Evolutionary conservation across 92 coral and sea anemone genomes (phyloP), one percentile per base, ranked within the genome.

Genomic region (Phenganax subtilis): DNA sequence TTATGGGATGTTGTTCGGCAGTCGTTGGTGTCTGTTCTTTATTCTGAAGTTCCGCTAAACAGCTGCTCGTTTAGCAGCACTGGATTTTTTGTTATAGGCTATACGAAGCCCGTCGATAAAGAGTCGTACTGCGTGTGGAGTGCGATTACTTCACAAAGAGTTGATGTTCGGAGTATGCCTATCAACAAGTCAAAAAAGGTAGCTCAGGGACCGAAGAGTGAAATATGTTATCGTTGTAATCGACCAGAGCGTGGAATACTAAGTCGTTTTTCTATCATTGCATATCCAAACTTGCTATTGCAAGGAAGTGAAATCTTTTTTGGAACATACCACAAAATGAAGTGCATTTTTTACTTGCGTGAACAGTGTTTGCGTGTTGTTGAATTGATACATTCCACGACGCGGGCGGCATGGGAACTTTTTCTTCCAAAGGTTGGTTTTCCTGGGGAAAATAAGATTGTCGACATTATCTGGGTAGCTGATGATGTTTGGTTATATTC

Each of bases 1-100:
- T 20, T 67, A 20, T 67, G 72, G 72, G 72, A 67, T n/a, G 72
- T 67, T 67, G 51, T 16, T 27, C 29, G 14, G 52, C 72, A 67
- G 37, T 28, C 16, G 15, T 67, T 31, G 69, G 30, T 6, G 69
- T 62, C 69, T 28, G 17, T 25, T 7, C 69, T 62, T 62, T 62
- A 9, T 62, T 28, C 69, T 62, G 69, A 10, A 15, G 29, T 62
- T 15, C 7, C 8, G 29, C 51, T 67, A 28, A 10, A 10, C 37
- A 15, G 72, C 51, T 67, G 72, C 52, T 67, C 52, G 9, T 67
- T 67, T 31, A 31, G 52, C 72, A 31, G 5, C 51, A 67, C 72
- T 6, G 51, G 72, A 16, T 67, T 67, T 10, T 67, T 67, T 20
- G 37, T 67, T 9, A 31, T 67, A 28, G 72, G 31, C 29, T 0